Percentiles rank a stretch among this genome's conserved stretches.
Evolutionary conservation across 2,797 vertebrate genomes (phyloP).

Genomic region (Schizopygopsis malacanthus): DNA sequence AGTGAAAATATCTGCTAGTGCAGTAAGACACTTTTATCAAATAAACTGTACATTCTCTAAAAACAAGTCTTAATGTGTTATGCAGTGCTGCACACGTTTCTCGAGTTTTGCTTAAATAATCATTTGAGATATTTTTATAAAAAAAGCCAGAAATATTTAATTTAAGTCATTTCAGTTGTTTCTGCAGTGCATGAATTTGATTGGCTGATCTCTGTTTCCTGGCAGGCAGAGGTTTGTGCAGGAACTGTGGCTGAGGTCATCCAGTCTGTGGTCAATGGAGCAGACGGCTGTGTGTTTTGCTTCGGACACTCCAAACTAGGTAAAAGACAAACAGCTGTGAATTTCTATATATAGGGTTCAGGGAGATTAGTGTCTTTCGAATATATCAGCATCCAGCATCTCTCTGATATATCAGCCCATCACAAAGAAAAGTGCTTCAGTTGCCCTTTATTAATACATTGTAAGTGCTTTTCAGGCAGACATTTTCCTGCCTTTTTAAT

Average conservation of each 20-base stretch:
- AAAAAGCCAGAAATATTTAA: neutral
- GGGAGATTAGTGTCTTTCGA: neutral
- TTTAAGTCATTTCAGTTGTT: neutral
- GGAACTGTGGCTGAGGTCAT: conserved; percentile 98
- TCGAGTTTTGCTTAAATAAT: neutral
- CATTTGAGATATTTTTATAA: neutral
- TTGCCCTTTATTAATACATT: conserved; percentile 11
- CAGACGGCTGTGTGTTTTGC: conserved; percentile 98
- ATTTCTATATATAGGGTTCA: neutral
- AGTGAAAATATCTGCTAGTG: neutral
- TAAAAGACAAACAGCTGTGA: conserved; percentile 66
- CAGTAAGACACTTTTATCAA: neutral
- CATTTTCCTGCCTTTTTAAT: conserved; percentile 30
- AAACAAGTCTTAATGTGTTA: neutral
- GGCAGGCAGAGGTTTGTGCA: conserved; percentile 94
- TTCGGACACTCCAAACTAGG: conserved; percentile 97
- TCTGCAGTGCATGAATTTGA: conserved; percentile 3
- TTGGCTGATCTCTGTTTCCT: conserved; percentile 17
- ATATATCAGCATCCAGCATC: neutral
- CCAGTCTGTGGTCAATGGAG: conserved; percentile 97
- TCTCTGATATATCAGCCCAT: conserved; percentile 1
- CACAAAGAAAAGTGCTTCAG: conserved; percentile 1
- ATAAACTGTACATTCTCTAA: neutral
- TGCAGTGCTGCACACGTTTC: too few species aligned
- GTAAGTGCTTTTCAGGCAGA: conserved; percentile 35